Base-by-base conservation (phyloP, 2,888 invertebrate genomes). In the Dione juno region DNA sequence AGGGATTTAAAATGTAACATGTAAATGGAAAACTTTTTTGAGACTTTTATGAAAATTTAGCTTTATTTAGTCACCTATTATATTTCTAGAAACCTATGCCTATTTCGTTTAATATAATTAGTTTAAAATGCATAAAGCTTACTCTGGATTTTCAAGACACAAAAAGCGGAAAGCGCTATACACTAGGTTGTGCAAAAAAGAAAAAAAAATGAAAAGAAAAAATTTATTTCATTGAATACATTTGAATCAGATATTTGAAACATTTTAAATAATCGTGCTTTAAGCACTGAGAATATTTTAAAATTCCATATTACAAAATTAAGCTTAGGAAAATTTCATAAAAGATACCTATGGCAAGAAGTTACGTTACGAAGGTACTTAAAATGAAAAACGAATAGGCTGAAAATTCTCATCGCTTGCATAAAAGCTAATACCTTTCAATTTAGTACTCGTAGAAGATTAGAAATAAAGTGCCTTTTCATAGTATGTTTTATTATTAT, bases 1-100 rank as follows among this genome's bases (percentile, higher is more conserved):
- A 68, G 61, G 61, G 61, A 67, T 41, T 67, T 59, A 11, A 28
- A 41, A 41, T 43, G 28, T 48, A 28, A 59, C 21, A 61, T 45
- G n/a, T 59, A 41, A 28, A 28, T 59, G 21, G 21, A 43, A 59
- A 28, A 21, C 41, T 61, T 43, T 61, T 59, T 28, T 45, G 28
- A 37, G 16, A 40, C 37, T 57, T n/a, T 43, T n/a, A 28, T 45
- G 28, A 45, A 28, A 28, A 61, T 43, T 43, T 43, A 59, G 21
- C 43, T 28, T 61, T 61, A 45, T 61, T 43, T 28, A 21, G 14
- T 28, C 21, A 21, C n/a, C 21, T 43, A 43, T 61, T 45, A n/a
- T 35, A 61, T 45, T 45, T 61, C n/a, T 28, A n/a, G 10, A 11
- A 9, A 28, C 21, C 28, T n/a, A 28, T 28, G 2, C 16, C 16